Base-by-base conservation (phyloP, 2,113 vertebrate species). In the Muscicapa adusta region DNA sequence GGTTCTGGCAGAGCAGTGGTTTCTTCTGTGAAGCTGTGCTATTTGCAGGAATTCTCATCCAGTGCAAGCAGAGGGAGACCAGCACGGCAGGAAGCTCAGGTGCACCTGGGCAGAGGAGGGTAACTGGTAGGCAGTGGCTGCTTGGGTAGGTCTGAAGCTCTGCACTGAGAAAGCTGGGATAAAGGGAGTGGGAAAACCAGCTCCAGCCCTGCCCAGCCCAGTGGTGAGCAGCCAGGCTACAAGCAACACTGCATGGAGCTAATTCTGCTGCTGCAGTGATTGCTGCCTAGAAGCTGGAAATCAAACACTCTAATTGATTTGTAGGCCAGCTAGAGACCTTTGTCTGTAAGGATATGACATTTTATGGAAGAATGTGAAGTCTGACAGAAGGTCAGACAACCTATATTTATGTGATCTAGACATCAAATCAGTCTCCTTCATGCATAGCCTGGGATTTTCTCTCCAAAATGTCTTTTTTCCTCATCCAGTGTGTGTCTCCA, bases 51-150 rank as follows among this genome's bases (percentile, higher is more conserved):
- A 76, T 73, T 68, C 48, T 93, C 28, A 60, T 23, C 18, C 50
- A 29, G 45, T 0, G 0, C 18, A 63, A 60, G 43, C 66, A 88
- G 38, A 31, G 6, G 26, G 34, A 91, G 24, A 75, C 12, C 61
- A 68, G 48, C 2, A 1, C 2, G 12, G 8, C 58, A 47, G 28
- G 47, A 70, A 86, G 36, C 18, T 70, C 56, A 16, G 65, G 53
- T 63, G n/a, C 15, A 53, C 24, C 24, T 42, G n/a, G 13, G 20
- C 5, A 79, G 36, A 24, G 24, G 2, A 81, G 4, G 0, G 8
- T 0, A 10, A 25, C 22, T 1, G 0, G 14, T 36, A 10, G 40
- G 9, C 0, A 1, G 53, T 42, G 60, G 9, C 26, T 58, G 34
- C 65, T 81, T 77, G 51, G 23, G 15, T 57, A 0, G 15, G 6